Percentiles rank a stretch among this genome's conserved stretches.
phyloP scores from a whole-genome alignment of 2,797 vertebrate genomes.

The Lepilemur ruficaudatus region DNA sequence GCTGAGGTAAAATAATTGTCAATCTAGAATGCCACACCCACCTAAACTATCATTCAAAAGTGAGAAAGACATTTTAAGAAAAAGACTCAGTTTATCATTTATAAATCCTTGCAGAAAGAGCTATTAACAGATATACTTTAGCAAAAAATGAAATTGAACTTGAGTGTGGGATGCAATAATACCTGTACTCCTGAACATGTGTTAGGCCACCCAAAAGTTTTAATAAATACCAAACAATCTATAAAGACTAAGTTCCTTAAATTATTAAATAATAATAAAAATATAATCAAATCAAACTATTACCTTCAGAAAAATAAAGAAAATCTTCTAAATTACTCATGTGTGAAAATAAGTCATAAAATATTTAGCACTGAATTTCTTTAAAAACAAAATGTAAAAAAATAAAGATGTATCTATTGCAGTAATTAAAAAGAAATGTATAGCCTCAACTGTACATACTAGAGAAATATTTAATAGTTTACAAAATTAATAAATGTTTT shows the following conservation, averaged over 20 bases:
- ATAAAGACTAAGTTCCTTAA: background rate
- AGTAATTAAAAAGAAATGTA: background rate
- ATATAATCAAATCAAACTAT: background rate
- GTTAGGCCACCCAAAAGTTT: background rate
- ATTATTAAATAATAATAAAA: background rate
- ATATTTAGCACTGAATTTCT: background rate
- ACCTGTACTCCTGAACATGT: background rate
- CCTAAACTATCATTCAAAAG: background rate
- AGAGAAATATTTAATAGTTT: background rate
- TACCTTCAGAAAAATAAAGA: background rate
- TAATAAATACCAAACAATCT: background rate
- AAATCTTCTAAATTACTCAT: background rate
- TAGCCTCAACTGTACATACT: background rate
- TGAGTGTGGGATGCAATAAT: background rate
- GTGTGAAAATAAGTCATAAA: background rate
- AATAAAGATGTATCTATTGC: background rate
- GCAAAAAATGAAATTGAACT: background rate
- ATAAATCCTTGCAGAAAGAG: background rate
- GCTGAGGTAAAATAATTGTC: background rate
- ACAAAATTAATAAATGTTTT: background rate
- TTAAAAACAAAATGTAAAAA: background rate
- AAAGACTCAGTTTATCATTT: background rate
- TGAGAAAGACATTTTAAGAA: background rate
- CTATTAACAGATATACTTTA: background rate
- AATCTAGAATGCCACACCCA: background rate